Percentiles rank a stretch among this genome's conserved stretches.
Conservation (phyloP, 2,113 vertebrate species). For the Felis chaus region DNA sequence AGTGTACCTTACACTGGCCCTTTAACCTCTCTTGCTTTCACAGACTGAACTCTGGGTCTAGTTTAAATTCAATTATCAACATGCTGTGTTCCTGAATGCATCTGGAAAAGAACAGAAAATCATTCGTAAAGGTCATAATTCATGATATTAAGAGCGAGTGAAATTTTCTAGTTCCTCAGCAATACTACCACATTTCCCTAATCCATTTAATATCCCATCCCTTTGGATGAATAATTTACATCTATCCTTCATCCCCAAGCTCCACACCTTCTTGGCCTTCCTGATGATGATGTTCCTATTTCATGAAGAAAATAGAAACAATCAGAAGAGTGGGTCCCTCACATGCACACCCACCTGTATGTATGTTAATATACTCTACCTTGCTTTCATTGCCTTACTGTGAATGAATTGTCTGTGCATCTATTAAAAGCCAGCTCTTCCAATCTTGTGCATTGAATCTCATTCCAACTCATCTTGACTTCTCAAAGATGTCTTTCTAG, state of each 20-base stretch:
- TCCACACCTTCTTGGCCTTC: not conserved
- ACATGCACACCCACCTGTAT: not conserved
- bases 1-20: not conserved
- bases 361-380: accelerated
- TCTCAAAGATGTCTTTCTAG: not conserved
- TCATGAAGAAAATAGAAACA: not conserved
- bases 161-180: not conserved
- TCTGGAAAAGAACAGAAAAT: not conserved
- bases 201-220: not conserved
- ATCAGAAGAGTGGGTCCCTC: not conserved
- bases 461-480: not conserved
- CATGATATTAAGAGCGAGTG: not conserved
- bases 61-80: not conserved
- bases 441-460: not conserved
- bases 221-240: not conserved
- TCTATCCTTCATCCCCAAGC: not conserved
- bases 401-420: not conserved
- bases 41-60: not conserved
- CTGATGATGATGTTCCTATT: not conserved
- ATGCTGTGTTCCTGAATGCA: not conserved
- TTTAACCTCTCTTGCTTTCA: not conserved
- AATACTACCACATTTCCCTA: not conserved
- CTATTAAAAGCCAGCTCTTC: not conserved
- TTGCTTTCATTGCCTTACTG: not conserved
- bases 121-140: not conserved